Base-by-base conservation (phyloP, 2,888 invertebrate species). In the Dilophus febrilis region DNA sequence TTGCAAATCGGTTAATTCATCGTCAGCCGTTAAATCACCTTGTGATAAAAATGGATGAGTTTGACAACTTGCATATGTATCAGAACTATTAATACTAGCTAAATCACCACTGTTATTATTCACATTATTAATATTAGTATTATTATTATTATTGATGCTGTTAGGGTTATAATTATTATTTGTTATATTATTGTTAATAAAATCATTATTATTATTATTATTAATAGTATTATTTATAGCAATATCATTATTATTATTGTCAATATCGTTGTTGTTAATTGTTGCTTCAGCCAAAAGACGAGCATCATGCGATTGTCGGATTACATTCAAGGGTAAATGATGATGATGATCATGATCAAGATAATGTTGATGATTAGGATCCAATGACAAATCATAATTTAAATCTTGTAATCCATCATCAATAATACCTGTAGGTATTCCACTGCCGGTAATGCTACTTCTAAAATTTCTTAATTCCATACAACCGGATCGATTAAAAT, bases 11-110 rank as follows among this genome's bases (percentile, higher is more conserved):
- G 50, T 55, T 62, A 66, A 66, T 42, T 62, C 61, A 56, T 65
- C 66, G 42, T 62, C 61, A 56, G 65, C 66, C 50, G 75, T 74
- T 56, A 78, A 69, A 66, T 79, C 79, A 59, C 74, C 79, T 69
- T 85, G 83, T 54, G 87, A 87, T 64, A 82, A 77, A 68, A 84
- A 88, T 56, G 88, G 88, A 70, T 91, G 90, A 56, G 92, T 91
- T 69, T 88, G 84, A 70, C 92, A 92, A 66, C 88, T 91, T 64
- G 88, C 88, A 67, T 88, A 94, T 50, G 92, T 92, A 66, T 92
- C 92, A 56, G 88, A 82, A 67, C 88, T 80, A 68, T 72, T 72
- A 50, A 72, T 67, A 53, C 71, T 72, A 46, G 68, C 71, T 53
- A 70, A 51, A 46, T 71, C 70, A 22, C 60, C 65, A 51, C 60